Evolutionary conservation across 2,888 invertebrate species (phyloP), one percentile per base, ranked within the genome.

Genomic region (Himalopsyche tibetana): DNA sequence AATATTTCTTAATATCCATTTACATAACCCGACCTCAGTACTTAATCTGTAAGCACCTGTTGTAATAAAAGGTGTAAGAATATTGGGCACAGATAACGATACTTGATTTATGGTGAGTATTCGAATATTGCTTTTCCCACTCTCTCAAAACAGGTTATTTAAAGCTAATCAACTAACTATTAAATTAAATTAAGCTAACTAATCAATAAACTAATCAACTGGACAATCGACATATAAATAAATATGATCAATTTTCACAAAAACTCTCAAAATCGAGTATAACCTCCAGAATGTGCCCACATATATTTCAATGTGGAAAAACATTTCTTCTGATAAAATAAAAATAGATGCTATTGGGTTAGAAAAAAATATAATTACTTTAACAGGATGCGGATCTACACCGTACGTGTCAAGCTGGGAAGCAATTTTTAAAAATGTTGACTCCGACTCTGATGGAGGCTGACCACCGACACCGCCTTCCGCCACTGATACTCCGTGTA

Each of bases 341-440:
- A 36, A 38, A 28, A 36, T 0, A 5, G 36, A 36, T 74, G 19
- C 74, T 19, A n/a, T 36, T 36, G 12, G 51, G 15, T 51, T 51
- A 15, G 2, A 51, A 15, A 80, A 42, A 85, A 51, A 63, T 17
- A 15, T 82, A 81, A 56, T 90, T 91, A 98, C 98, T 95, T 99
- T 99, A 51, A 99, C 99, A 87, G 98, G 97, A 94, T 99, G 98
- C 12, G 99, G 99, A 93, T 99, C 99, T 55, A 99, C 97, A 42
- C 99, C 99, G 91, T 99, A 99, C 0, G 99, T 99, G 91, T 99
- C 99, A 86, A 99, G 93, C 89, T 96, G 96, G 89, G 97, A 96
- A 74, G 98, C 98, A 90, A 98, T 96, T 92, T 96, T 96, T 90
- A 99, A 95, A 92, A 99, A 99, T 89, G 96, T 95, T 87, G 96